Base-by-base conservation (phyloP, 2,888 invertebrate genomes). In the Agrotis clavis region DNA sequence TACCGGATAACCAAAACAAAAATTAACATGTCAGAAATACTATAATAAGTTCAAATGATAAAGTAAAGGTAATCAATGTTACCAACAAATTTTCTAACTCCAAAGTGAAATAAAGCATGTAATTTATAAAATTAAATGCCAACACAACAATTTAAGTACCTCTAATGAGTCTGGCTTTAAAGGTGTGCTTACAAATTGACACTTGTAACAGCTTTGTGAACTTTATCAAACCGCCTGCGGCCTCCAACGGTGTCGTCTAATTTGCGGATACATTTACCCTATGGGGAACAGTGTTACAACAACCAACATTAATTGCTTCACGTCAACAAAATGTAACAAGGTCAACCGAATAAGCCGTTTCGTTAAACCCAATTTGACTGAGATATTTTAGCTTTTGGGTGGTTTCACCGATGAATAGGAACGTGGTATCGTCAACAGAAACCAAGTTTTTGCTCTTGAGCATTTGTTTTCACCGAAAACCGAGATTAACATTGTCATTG, bases 201-300 rank as follows among this genome's bases (percentile, higher is more conserved):
- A 66, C 41, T 57, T 68, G 64, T 65, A 18, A 47, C 45, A 63
- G 56, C 45, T 74, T 79, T 25, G 59, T 56, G 45, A 64, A 73
- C 47, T 92, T 67, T 53, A 72, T 45, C 54, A 56, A 74, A 79
- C 51, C 53, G 47, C 76, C 54, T 41, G 19, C 25, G 51, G 61
- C 67, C 53, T 50, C 60, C 64, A 21, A 47, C 64, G 45, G 64
- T 57, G 71, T 57, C 54, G 6, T 48, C 60, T 69, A 64, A 77
- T 73, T 59, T 60, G 50, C 45, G 35, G 35, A 63, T 48, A 54
- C 47, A 59, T 50, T 54, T 18, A 53, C 54, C 16, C 48, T 16
- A 47, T 57, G 51, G 67, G n/a, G 47, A 66, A 80, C 65, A 54
- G 53, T 67, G 51, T 67, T 68, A 73, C 81, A 54, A 66, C 61